Evolutionary conservation across 2,797 vertebrate species (phyloP), one percentile per base, ranked within the genome.

Genomic region (Falco rusticolus): DNA sequence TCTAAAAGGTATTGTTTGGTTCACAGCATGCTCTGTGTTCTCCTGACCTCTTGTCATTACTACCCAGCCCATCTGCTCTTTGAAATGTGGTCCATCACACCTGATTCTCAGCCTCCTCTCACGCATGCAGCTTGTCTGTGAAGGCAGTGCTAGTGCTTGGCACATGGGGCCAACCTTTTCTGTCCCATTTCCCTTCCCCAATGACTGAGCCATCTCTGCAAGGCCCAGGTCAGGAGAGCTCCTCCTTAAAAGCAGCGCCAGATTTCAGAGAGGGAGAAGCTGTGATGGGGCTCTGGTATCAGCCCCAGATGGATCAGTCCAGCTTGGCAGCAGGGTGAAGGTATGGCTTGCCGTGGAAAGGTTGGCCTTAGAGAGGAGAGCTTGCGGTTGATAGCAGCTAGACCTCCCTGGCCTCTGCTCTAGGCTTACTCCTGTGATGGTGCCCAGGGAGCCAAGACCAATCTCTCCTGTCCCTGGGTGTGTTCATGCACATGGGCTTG

Each of bases 371-470:
- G 72, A 68, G 18, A 69, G 25, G 71, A 95, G 45, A 63, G 39
- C 43, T 84, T 85, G n/a, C 29, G 56, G 84, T 64, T 5, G 25
- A 69, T 37, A 92, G 79, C 84, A 91, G 79, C 82, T 91, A 63
- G 79, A 64, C n/a, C 87, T 88, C 89, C 34, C 50, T 75, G 56
- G 82, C 65, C 29, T 39, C 66, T 68, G 61, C 61, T 83, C 48
- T 53, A 89, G 84, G 50, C 80, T 77, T 84, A 69, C 82, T 94
- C 28, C 66, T 94, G 69, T 79, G 76, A 53, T 81, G 54, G 70
- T 86, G 82, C 43, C 31, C 6, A 2, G 81, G 31, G 76, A 96
- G 94, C 93, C 96, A 96, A 97, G 93, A 91, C 71, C 74, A 91
- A 72, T 91, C 60, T 92, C 74, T 82, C 26, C 64, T 26, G 26